Evolutionary conservation across 2,113 vertebrate genomes (phyloP).

Genomic region (Sceloporus tristichus): DNA sequence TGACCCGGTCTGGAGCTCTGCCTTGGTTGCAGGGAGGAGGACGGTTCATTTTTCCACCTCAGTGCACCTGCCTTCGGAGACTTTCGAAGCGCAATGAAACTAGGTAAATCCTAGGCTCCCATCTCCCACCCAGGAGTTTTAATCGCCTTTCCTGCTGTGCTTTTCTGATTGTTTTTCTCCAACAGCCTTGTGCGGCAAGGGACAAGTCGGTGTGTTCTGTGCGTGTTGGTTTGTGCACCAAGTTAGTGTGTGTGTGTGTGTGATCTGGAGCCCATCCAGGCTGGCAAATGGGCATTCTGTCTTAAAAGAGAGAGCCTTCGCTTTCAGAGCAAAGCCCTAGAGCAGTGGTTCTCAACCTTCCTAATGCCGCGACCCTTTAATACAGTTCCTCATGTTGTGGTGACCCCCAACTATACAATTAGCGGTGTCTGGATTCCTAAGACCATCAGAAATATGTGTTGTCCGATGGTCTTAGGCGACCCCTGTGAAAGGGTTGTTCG

Average conservation of each 20-base stretch:
- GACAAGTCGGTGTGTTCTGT: not conserved
- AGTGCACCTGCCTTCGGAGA: not conserved
- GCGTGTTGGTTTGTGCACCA: not conserved
- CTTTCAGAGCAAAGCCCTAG: not conserved
- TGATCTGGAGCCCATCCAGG: constrained; percentile 8
- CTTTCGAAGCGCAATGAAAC: not conserved
- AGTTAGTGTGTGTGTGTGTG: not conserved
- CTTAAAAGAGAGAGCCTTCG: not conserved
- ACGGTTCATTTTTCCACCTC: not conserved
- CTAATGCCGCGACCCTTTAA: too few species aligned
- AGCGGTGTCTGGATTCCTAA: too few species aligned
- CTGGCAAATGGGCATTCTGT: not conserved
- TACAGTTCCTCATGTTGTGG: too few species aligned
- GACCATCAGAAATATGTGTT: too few species aligned
- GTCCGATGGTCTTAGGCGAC: too few species aligned
- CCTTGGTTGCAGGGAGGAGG: rapidly evolving
- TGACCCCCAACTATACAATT: too few species aligned
- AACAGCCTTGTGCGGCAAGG: rapidly evolving
- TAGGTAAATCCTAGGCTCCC: constrained; percentile 31
- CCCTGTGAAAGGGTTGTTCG: too few species aligned
- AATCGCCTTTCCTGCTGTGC: constrained; percentile 18
- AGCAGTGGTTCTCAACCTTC: too few species aligned
- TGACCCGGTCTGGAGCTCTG: rapidly evolving
- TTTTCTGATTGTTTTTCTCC: constrained; percentile 38
- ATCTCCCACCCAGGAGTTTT: not conserved